Conservation (phyloP, 2,888 invertebrate species). For the Heteromyza rotundicornis region DNA sequence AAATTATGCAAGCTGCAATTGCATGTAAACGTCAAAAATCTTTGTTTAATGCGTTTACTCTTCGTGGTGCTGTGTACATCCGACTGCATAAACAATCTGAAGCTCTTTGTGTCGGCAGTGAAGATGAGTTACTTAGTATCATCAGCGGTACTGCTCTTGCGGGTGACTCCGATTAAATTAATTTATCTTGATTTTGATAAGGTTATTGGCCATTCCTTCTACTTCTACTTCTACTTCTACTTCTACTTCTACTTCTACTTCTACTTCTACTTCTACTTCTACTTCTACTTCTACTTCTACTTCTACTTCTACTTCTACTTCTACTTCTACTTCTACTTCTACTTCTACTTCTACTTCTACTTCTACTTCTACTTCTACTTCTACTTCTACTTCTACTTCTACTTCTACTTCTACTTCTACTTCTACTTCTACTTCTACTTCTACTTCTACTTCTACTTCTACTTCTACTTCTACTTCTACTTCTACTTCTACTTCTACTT, state of each 20-base stretch:
- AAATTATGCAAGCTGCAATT: too few relatives aligned
- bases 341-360: constrained; percentile 5
- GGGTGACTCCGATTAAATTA: too few relatives aligned
- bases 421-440: neutral
- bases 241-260: constrained; percentile 4
- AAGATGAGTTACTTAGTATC: too few relatives aligned
- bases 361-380: constrained; percentile 8
- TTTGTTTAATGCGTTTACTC: too few relatives aligned
- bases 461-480: neutral
- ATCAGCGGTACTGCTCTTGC: too few relatives aligned
- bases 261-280: constrained; percentile 4
- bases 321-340: neutral
- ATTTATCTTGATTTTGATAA: too few relatives aligned
- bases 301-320: neutral
- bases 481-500: neutral
- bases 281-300: constrained; percentile 4
- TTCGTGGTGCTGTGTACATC: too few relatives aligned
- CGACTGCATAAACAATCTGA: too few relatives aligned
- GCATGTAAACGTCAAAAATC: too few relatives aligned
- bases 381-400: constrained; percentile 5
- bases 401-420: neutral
- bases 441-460: constrained; percentile 4
- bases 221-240: constrained; percentile 4
- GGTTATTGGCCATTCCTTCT: too few relatives aligned
- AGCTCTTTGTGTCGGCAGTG: too few relatives aligned